Base-by-base conservation (phyloP, 1,140 invertebrate species). In the Lordiphosa clarofinis region DNA sequence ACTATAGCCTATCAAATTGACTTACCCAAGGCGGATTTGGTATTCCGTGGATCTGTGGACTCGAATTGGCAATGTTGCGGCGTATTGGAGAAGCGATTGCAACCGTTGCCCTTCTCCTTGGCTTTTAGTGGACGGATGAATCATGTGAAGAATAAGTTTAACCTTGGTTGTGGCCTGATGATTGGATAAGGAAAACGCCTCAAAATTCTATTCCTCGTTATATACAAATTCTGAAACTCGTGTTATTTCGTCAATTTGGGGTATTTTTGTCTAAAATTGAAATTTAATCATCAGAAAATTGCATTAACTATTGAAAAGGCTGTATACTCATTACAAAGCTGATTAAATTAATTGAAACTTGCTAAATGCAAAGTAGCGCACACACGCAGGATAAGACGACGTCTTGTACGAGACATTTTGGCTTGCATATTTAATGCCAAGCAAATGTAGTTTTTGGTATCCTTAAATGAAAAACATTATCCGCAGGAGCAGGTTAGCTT, bases 1-100 rank as follows among this genome's bases (percentile, higher is more conserved):
- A 96, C 96, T 1, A 92, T 99, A 66, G 98, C 94, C n/a, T 99
- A 99, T 90, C 97, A 99, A 90, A 92, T 98, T 50, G 98, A 99
- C 90, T 91, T 99, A 87, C 97, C 97, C n/a, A 98, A 98, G 90
- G 97, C 97, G 40, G 97, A 98, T 89, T 91, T 98, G 61, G 93
- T 95, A 4, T 98, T 99, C 88, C 95, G 94, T 94, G 97, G 96
- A 73, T 94, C 95, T 88, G 90, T 98, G 31, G 98, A 99, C 89
- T 96, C 96, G 35, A 99, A 99, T 89, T 99, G 97, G 96, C 96
- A 94, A 52, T 94, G 99, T 24, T 95, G 95, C 44, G 97, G 95
- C 1, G 95, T 97, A 0, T 89, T 99, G 56, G 98, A 99, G 89
- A 98, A 99, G 91, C 95, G 96, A 90, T 90, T 98, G 28, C 92